Base-by-base conservation (phyloP, 1,140 invertebrate species). In the Trichonephila clavipes region DNA sequence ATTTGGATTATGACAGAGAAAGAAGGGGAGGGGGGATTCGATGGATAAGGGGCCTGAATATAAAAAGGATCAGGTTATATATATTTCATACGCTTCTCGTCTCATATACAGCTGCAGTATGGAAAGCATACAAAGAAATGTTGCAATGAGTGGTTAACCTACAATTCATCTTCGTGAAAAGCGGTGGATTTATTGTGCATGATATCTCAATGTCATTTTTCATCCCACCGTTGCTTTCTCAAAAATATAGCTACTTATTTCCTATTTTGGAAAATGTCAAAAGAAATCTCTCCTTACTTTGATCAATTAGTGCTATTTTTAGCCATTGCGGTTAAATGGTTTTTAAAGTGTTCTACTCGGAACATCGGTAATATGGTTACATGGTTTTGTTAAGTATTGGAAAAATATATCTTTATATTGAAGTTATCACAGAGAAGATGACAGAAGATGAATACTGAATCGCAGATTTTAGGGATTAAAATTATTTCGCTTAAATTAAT, bases 61-160 rank as follows among this genome's bases (percentile, higher is more conserved):
- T 87, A 92, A 44, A 87, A 87, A 92, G 62, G 66, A 21, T 21
- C 82, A 62, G 91, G 83, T 72, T 92, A 92, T 92, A 92, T 92
- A 92, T 92, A 87, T 91, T 92, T 87, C 91, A 92, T 92, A 62
- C 91, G 90, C 24, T n/a, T 87, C 59, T 64, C 19, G 21, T 64
- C 3, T 77, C 44, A 61, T 61, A 28, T 93, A 93, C 86, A 93
- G 86, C 92, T 93, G 92, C 86, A 58, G 58, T 28, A 66, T 61
- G 64, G 62, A 59, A 18, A 16, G 24, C 40, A 83, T 83, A 92
- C 91, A 87, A 87, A 51, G 58, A 24, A 51, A 66, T n/a, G 90
- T 24, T 51, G 40, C n/a, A 82, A 85, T 66, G 81, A 92, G 91
- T 69, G 91, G 66, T 24, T 51, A 88, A 92, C 82, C 91, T 69